Base-by-base conservation (phyloP, 1,140 invertebrate species). In the Papilio aristodemus region DNA sequence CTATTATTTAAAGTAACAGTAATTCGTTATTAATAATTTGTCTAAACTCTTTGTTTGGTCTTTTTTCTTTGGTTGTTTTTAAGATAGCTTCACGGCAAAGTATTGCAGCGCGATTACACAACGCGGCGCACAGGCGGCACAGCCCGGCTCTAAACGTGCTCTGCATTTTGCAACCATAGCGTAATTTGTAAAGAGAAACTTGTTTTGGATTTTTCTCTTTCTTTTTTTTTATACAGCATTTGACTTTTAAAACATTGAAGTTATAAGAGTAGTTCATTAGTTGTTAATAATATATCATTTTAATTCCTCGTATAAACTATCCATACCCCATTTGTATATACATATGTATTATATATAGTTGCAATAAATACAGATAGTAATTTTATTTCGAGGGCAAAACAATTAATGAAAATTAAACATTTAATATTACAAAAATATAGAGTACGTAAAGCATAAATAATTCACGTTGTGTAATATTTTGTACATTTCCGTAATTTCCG, bases 131-230 rank as follows among this genome's bases (percentile, higher is more conserved):
- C 43, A 19, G 43, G n/a, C n/a, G n/a, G 27, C 27, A 32, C 27
- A 32, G 2, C 27, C 27, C 27, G 8, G 10, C 46, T 50, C 43
- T 46, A 54, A 25, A 54, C 46, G 46, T 54, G 46, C 46, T 19
- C 46, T 54, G 46, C 46, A 54, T 54, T 54, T 54, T 10, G 46
- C 46, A 54, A 54, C 19, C 46, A 19, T 54, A 54, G 46, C 19
- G 46, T 54, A 54, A 54, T 54, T 54, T 54, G 46, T 54, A 22
- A 54, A 54, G 9, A 54, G 19, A 25, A 4, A 25, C 17, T 54
- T 54, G 46, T 54, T 54, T 54, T 25, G 46, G 46, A 54, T 22
- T 22, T 54, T 11, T 54, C 46, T 22, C 27, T 32, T 6, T 32
- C n/a, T 54, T 11, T 3, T 54, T 54, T 22, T 54, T 11, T 54